Conservation (phyloP, 2,888 invertebrate species). For the Machimus rusticus region DNA sequence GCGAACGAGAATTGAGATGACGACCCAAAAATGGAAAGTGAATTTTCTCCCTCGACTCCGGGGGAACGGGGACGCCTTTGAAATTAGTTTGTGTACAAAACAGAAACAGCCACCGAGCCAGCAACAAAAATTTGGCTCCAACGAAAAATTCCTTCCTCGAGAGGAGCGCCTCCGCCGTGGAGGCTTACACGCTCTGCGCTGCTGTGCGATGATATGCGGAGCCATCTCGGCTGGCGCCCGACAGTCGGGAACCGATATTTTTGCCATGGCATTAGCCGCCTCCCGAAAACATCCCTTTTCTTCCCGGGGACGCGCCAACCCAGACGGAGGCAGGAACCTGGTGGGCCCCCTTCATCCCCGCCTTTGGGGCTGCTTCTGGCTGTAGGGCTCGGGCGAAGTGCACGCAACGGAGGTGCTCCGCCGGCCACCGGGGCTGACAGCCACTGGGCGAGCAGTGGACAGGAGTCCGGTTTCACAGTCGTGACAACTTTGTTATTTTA, state of each 20-base stretch:
- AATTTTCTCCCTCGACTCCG: background rate
- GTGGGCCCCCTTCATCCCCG: background rate
- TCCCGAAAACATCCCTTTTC: slow-evolving; percentile 23
- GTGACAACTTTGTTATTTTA: background rate
- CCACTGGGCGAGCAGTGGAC: background rate
- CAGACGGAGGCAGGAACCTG: background rate
- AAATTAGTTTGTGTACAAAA: background rate
- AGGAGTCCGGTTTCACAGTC: slow-evolving; percentile 11
- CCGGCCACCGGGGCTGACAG: background rate
- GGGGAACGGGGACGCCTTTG: background rate
- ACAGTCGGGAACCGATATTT: slow-evolving; percentile 66
- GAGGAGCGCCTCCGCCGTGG: background rate
- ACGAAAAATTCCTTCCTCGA: background rate
- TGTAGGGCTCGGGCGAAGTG: background rate
- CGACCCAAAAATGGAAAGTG: slow-evolving; percentile 21
- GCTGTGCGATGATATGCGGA: background rate
- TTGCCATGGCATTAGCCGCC: slow-evolving; percentile 24
- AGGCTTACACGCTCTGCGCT: background rate
- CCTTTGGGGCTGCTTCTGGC: background rate
- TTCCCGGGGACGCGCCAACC: background rate
- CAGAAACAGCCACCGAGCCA: background rate
- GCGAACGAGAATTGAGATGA: background rate
- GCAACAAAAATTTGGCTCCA: background rate
- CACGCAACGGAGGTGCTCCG: background rate
- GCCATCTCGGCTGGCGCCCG: slow-evolving; percentile 63